Base-by-base conservation (phyloP, 2,797 vertebrate genomes). In the Benthosema pterotum region DNA sequence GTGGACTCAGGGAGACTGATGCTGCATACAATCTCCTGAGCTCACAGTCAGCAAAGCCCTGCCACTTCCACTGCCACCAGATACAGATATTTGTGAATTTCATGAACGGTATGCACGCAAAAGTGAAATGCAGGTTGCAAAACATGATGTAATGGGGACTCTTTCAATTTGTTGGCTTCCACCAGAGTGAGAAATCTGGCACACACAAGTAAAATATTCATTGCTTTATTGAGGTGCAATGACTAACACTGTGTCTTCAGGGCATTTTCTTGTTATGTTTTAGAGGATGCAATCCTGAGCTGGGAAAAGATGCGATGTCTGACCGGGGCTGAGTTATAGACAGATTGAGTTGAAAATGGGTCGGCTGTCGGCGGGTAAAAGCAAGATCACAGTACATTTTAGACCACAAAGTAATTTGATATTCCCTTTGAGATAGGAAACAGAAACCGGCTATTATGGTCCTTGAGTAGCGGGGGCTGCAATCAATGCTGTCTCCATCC, bases 221-320 rank as follows among this genome's bases (percentile, higher is more conserved):
- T 38, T 38, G 32, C 32, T 38, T 38, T 38, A 38, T 38, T 38
- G 2, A 38, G 1, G 32, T 38, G 32, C 32, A 38, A 38, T 1
- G 32, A 38, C 32, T 38, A 38, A 11, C 8, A 2, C 7, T 38
- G 32, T 38, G 45, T 46, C 45, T 46, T 46, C 6, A n/a, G n/a
- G 71, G 61, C 53, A 52, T 69, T 74, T 66, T 55, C 14, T 32
- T 16, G 52, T 25, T 13, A 19, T 11, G 17, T 53, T 16, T 45
- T 65, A 15, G 60, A 2, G 42, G 66, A 58, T 43, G 48, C 52
- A 22, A 15, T n/a, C 57, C 68, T n/a, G 65, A 67, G 67, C 57
- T 52, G 52, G n/a, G n/a, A n/a, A 78, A 79, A 80, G 68, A 64
- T 72, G 67, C 75, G 9, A 9, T 75, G 71, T 79, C 77, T 65